Conservation (phyloP, 2,888 invertebrate genomes). For the Drosophila prostipennis region DNA sequence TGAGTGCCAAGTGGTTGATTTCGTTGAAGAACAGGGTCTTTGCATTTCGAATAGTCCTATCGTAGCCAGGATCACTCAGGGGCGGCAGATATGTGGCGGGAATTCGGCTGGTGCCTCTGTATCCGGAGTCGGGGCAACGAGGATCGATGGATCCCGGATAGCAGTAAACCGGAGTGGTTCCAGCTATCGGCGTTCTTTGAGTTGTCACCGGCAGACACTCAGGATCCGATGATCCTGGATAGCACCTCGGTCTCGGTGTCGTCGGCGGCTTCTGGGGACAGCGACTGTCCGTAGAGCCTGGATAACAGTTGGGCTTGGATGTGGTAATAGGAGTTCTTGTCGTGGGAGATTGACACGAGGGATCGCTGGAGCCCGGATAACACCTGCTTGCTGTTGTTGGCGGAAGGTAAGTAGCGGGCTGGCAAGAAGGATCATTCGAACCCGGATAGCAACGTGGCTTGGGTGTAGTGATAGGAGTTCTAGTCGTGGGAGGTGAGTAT, state of each 20-base stretch:
- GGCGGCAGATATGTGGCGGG: constrained; percentile 82
- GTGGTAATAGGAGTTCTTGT: constrained; percentile 45
- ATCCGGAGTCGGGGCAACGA: constrained; percentile 73
- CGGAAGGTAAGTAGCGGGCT: constrained; percentile 45
- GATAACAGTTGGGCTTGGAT: constrained; percentile 49
- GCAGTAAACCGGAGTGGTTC: constrained; percentile 73
- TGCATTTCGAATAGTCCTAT: constrained; percentile 72
- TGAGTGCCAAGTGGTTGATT: constrained; percentile 77
- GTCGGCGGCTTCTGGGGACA: constrained; percentile 26
- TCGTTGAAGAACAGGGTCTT: constrained; percentile 73
- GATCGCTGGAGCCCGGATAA: no score
- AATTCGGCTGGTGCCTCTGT: constrained; percentile 75
- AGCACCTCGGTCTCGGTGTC: constrained; percentile 35
- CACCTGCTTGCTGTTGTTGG: neutral
- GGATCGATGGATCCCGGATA: constrained; percentile 83
- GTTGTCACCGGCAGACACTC: constrained; percentile 57
- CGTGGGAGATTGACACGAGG: neutral
- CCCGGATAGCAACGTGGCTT: constrained; percentile 58
- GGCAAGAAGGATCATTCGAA: constrained; percentile 74
- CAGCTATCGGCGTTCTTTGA: constrained; percentile 63
- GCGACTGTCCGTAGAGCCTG: constrained; percentile 43
- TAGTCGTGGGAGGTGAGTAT: constrained; percentile 1
- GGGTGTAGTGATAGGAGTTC: constrained; percentile 5
- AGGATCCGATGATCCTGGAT: constrained; percentile 54
- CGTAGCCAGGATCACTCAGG: constrained; percentile 67